Conservation (phyloP, 2,797 vertebrate species). For the Otolemur crassicaudatus region DNA sequence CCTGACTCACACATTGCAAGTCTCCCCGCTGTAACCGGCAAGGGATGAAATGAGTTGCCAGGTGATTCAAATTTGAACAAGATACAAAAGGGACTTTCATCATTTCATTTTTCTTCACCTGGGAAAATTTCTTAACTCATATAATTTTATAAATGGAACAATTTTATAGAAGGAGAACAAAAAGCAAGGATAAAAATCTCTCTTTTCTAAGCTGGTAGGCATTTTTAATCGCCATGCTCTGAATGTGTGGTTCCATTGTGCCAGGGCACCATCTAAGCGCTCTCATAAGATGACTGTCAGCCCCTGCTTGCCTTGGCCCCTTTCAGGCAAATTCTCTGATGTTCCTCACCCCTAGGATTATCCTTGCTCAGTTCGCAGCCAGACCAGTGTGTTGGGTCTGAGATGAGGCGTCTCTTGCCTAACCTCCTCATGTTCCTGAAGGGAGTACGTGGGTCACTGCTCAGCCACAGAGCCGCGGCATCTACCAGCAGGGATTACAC, state of each 20-base stretch:
- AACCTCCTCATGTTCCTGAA: neutral
- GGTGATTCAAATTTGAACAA: neutral
- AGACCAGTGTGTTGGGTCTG: neutral
- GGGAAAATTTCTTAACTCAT: neutral
- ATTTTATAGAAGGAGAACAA: neutral
- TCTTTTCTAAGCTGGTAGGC: neutral
- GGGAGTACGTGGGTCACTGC: neutral
- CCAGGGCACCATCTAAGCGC: neutral
- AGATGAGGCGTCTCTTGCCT: neutral
- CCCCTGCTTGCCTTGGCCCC: neutral
- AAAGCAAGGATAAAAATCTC: neutral
- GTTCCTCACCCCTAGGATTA: neutral
- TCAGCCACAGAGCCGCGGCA: neutral
- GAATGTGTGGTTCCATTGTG: neutral
- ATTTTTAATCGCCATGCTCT: neutral
- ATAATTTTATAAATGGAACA: neutral
- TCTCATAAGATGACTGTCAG: neutral
- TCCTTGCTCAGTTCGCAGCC: neutral
- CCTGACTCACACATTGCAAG: neutral
- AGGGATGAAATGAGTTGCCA: neutral
- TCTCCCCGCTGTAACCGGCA: neutral
- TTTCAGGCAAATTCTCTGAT: neutral
- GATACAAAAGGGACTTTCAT: neutral
- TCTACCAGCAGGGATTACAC: neutral
- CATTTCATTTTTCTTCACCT: conserved; percentile 25